Conservation (phyloP, 2,888 invertebrate species). For the Elysia crispata region DNA sequence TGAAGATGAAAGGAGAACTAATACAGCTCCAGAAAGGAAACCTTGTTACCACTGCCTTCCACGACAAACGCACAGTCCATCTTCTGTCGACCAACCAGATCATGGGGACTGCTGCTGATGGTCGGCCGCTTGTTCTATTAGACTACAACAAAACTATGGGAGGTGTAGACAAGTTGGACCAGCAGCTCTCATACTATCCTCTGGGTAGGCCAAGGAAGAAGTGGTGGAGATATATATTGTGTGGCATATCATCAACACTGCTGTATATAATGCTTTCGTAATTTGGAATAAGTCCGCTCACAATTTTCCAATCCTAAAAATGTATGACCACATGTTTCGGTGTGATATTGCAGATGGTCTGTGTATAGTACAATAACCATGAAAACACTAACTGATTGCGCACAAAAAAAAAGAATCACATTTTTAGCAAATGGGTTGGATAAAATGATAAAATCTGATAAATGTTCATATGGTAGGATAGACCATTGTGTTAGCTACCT, state of each 20-base stretch:
- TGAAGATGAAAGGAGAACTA: too few relatives aligned
- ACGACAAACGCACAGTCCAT: too few relatives aligned
- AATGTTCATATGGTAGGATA: too few relatives aligned
- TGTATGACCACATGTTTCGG: conserved; percentile 16
- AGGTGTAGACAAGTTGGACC: conserved; percentile 39
- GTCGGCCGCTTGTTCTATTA: background rate
- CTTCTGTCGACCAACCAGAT: too few relatives aligned
- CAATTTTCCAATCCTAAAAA: background rate
- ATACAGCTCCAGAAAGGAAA: too few relatives aligned
- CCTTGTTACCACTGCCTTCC: too few relatives aligned
- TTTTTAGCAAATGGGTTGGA: too few relatives aligned
- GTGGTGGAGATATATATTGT: conserved; percentile 18
- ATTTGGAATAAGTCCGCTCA: background rate
- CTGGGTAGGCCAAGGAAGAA: conserved; percentile 36
- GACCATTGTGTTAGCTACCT: too few relatives aligned
- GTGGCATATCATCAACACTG: conserved; percentile 2
- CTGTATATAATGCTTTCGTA: conserved; percentile 3
- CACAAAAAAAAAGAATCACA: too few relatives aligned
- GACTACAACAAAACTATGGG: conserved; percentile 30
- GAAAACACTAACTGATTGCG: too few relatives aligned
- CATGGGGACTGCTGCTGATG: background rate
- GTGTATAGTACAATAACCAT: too few relatives aligned
- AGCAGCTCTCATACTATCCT: conserved; percentile 45
- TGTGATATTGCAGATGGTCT: background rate
- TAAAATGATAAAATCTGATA: too few relatives aligned